These are phyloP conservation scores for Struthidea cinerea DNA, from an alignment of 2,113 vertebrate species.

Conservation along the genomic window DNA sequence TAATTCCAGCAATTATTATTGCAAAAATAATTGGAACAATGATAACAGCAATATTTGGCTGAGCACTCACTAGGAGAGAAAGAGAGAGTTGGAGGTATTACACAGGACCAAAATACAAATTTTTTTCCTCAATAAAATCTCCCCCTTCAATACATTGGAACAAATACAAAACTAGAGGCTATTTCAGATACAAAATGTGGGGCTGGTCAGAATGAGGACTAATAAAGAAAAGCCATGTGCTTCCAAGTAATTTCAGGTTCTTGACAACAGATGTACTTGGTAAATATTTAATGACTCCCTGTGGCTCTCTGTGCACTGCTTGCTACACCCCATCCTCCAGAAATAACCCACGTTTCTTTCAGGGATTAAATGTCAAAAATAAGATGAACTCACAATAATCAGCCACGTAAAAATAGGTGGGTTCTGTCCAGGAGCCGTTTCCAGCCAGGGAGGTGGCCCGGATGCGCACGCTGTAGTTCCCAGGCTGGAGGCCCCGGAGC, in stretches of 20 bases:
- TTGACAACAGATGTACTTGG: background rate
- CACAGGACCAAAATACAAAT: background rate
- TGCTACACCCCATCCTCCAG: background rate
- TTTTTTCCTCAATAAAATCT: background rate
- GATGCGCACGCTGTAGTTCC: conserved; percentile 90
- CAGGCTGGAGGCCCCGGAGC: conserved; percentile 82
- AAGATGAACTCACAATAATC: conserved; percentile 79
- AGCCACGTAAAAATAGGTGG: conserved; percentile 84
- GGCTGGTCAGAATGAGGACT: background rate
- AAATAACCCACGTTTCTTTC: background rate
- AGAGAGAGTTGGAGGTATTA: background rate
- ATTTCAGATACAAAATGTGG: background rate
- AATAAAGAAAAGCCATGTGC: background rate
- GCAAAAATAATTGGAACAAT: conserved; percentile 85
- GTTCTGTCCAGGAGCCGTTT: conserved; percentile 92
- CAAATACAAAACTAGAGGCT: background rate
- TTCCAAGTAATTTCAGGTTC: background rate
- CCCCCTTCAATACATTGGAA: background rate
- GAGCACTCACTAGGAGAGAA: conserved; percentile 73
- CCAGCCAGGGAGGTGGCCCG: conserved; percentile 92
- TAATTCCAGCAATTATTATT: conserved; percentile 79
- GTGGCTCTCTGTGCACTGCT: background rate
- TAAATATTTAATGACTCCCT: background rate
- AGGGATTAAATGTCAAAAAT: background rate
- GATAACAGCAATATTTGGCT: conserved; percentile 81